Evolutionary conservation across 2,888 invertebrate genomes (phyloP).

Genomic region (Cancer borealis): DNA sequence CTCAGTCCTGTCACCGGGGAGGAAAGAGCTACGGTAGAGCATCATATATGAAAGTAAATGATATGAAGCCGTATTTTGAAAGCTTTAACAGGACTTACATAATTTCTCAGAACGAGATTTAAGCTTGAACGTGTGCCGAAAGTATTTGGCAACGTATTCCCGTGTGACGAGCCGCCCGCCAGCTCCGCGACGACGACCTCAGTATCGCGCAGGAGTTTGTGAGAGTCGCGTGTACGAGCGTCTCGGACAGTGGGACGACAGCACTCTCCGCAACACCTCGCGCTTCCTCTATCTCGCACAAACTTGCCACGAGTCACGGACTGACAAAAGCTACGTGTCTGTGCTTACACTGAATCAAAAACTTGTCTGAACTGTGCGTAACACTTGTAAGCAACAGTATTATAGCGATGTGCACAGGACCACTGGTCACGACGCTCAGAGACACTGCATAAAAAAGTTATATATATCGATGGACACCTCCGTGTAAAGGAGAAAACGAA

Average conservation of each 20-base stretch:
- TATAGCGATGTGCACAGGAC: not conserved
- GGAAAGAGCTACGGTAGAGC: not conserved
- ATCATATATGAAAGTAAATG: not conserved
- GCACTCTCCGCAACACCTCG: not conserved
- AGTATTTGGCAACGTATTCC: constrained; percentile 59
- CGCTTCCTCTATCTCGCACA: constrained; percentile 2
- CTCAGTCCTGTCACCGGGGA: not conserved
- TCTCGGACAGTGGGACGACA: not conserved
- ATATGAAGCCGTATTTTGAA: not conserved
- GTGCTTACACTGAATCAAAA: not conserved
- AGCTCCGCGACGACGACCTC: constrained; percentile 1
- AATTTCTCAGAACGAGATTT: not conserved
- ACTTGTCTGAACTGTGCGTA: not conserved
- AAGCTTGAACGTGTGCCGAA: not conserved
- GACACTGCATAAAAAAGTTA: not conserved
- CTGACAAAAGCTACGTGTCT: not conserved
- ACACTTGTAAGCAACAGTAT: not conserved
- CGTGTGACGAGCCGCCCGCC: constrained; percentile 58
- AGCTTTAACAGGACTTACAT: not conserved
- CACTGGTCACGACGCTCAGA: not conserved
- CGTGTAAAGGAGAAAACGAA: not conserved
- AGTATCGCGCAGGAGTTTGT: constrained; percentile 52
- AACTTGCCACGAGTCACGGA: not conserved
- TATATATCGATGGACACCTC: not conserved
- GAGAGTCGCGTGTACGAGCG: not conserved